These are phyloP conservation scores for Channa maculata DNA, from an alignment of 2,113 vertebrate genomes.

Conservation along the genomic window DNA sequence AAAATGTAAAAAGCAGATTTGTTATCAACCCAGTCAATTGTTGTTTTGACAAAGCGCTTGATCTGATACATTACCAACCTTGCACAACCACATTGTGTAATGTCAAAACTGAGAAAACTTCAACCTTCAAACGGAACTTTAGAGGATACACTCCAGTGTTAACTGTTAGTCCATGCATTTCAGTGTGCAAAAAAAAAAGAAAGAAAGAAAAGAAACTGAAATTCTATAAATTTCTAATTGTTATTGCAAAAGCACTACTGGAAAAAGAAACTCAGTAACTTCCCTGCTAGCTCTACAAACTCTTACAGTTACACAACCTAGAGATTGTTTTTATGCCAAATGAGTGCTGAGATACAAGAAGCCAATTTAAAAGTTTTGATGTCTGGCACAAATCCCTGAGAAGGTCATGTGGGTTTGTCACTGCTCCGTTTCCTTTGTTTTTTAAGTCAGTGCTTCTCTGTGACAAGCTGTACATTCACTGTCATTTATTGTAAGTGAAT, in stretches of 20 bases:
- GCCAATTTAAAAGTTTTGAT: conserved; percentile 2
- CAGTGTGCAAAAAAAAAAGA: too few relatives aligned
- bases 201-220: background rate
- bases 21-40: too few relatives aligned
- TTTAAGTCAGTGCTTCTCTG: conserved; percentile 29
- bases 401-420: conserved; percentile 3
- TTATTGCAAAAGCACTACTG: background rate
- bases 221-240: background rate
- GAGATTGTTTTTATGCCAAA: background rate
- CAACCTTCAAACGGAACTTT: too few relatives aligned
- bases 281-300: background rate
- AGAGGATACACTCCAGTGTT: too few relatives aligned
- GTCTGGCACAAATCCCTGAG: conserved; percentile 1
- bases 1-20: too few relatives aligned
- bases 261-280: background rate
- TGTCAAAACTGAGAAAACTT: too few relatives aligned
- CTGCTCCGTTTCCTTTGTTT: conserved; percentile 29
- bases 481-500: conserved; percentile 33
- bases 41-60: too few relatives aligned
- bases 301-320: conserved; percentile 2
- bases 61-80: too few relatives aligned
- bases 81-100: too few relatives aligned
- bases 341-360: conserved; percentile 11
- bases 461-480: conserved; percentile 42
- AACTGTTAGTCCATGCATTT: too few relatives aligned